Conservation (phyloP, 2,888 invertebrate species). For the Merodon equestris region DNA sequence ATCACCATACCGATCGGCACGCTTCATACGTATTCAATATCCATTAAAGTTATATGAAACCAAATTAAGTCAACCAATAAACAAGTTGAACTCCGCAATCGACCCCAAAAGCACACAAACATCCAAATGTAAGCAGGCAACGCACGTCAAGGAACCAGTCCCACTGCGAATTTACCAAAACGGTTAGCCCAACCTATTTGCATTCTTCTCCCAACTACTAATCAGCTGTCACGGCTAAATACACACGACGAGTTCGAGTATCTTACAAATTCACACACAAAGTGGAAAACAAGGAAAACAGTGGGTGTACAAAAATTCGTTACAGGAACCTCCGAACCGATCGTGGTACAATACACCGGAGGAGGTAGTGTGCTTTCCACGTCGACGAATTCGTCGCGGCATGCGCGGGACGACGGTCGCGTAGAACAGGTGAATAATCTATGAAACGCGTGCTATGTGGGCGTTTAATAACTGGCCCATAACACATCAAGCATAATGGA, state of each 20-base stretch:
- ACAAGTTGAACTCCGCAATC: no score
- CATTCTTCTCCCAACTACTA: constrained; percentile 9
- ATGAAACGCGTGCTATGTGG: constrained; percentile 63
- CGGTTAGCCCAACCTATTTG: not conserved
- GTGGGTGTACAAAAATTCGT: constrained; percentile 45
- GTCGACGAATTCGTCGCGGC: constrained; percentile 47
- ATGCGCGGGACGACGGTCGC: constrained; percentile 24
- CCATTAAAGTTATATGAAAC: not conserved
- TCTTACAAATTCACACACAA: constrained; percentile 13
- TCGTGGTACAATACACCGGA: not conserved
- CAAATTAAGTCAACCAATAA: not conserved
- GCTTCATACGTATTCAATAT: no score
- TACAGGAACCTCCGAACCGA: constrained; percentile 33
- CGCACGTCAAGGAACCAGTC: no score
- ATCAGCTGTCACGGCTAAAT: constrained; percentile 37
- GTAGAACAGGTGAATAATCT: constrained; percentile 66
- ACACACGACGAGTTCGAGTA: not conserved
- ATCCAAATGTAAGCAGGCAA: no score
- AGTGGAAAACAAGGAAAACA: not conserved
- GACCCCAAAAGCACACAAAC: no score
- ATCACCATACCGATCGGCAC: no score
- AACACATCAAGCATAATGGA: no score
- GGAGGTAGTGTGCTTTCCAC: constrained; percentile 24
- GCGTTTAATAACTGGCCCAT: constrained; percentile 49
- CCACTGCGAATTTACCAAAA: no score